Evolutionary conservation across 2,113 vertebrate species (phyloP).

Genomic region (Vidua macroura): DNA sequence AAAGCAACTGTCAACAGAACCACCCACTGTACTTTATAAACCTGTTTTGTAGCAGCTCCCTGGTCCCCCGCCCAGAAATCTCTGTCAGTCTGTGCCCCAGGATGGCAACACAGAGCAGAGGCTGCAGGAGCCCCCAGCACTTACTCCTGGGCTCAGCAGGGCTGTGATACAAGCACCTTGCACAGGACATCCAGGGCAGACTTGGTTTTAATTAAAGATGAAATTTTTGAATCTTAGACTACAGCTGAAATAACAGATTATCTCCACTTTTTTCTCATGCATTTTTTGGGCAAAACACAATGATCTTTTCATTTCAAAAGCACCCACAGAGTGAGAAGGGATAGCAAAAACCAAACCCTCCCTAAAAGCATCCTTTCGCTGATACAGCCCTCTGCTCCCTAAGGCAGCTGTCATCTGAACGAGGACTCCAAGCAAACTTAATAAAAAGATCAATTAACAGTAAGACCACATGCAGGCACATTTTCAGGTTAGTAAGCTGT

Average conservation of each 20-base stretch:
- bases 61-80: background rate
- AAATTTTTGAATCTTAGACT: background rate
- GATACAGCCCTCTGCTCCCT: background rate
- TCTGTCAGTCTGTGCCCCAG: background rate
- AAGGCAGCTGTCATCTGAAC: background rate
- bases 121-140: background rate
- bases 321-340: background rate
- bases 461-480: background rate
- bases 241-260: background rate
- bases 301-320: background rate
- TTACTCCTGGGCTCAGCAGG: background rate
- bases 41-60: background rate
- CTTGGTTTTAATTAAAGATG: background rate
- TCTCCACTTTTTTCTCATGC: fast-evolving
- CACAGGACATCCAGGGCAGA: background rate
- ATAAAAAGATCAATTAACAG: background rate
- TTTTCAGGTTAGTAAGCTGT: background rate
- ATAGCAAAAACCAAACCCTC: background rate
- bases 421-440: background rate
- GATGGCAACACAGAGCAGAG: conserved; percentile 9
- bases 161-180: background rate
- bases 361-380: background rate
- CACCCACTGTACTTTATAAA: background rate
- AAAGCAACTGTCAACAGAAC: background rate
- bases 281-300: background rate